phyloP scores from a whole-genome alignment of 1,140 invertebrate species.

The Thaumatotibia leucotreta region DNA sequence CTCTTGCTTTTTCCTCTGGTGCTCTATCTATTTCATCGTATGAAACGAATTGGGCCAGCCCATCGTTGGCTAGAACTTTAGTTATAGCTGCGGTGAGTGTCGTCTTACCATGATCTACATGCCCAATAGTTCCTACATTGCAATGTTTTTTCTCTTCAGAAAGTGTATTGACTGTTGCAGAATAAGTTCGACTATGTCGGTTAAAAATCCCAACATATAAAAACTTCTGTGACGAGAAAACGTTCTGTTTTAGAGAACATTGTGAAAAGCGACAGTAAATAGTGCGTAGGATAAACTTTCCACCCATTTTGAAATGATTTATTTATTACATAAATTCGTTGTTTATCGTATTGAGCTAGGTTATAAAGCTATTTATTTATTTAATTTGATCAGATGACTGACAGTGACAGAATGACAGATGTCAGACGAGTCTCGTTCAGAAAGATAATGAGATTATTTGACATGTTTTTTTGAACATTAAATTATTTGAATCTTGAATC shows the following conservation, averaged over 20 bases:
- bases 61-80: slow-evolving; percentile 85
- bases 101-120: slow-evolving; percentile 99
- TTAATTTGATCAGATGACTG: neutral
- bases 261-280: slow-evolving; percentile 30
- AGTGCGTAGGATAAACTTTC: slow-evolving; percentile 44
- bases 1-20: slow-evolving; percentile 95
- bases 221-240: slow-evolving; percentile 27
- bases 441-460: too few species aligned
- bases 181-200: slow-evolving; percentile 30
- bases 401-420: neutral
- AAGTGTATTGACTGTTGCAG: slow-evolving; percentile 39
- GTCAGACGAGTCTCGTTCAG: too few species aligned
- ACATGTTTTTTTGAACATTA: too few species aligned
- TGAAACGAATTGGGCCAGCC: slow-evolving; percentile 83
- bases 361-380: neutral
- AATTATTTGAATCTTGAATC: too few species aligned
- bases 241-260: slow-evolving; percentile 22
- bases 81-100: slow-evolving; percentile 98
- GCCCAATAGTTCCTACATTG: slow-evolving; percentile 98
- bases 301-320: slow-evolving; percentile 44
- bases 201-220: slow-evolving; percentile 30
- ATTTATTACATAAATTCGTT: slow-evolving; percentile 16
- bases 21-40: slow-evolving; percentile 97
- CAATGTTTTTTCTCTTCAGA: slow-evolving; percentile 79
- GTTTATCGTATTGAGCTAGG: slow-evolving; percentile 16